These are phyloP conservation scores for Cynopterus brachyotis DNA, from an alignment of 2,113 vertebrate species.

Conservation along the genomic window DNA sequence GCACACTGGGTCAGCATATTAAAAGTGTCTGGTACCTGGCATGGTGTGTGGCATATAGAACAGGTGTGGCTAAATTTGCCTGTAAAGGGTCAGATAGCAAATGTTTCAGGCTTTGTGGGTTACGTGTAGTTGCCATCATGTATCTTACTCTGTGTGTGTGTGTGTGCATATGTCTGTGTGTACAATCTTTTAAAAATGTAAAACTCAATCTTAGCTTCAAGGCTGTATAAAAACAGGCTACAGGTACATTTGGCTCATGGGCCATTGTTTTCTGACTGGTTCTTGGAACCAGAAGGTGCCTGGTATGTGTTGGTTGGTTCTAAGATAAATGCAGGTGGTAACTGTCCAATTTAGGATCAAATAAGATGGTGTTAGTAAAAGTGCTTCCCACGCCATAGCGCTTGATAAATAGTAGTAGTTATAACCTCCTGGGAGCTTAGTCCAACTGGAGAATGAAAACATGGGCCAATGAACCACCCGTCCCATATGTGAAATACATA, in stretches of 20 bases:
- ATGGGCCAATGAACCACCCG: background rate
- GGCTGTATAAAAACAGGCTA: background rate
- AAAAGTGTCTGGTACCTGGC: background rate
- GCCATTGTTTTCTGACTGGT: background rate
- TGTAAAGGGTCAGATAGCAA: background rate
- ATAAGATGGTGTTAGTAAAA: background rate
- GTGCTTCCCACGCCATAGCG: background rate
- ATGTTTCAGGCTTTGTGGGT: background rate
- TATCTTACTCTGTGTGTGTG: background rate
- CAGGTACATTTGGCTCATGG: background rate
- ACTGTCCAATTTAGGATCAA: background rate
- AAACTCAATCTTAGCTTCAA: background rate
- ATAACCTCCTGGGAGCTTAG: background rate
- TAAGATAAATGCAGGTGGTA: background rate
- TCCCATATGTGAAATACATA: background rate
- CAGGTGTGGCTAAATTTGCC: background rate
- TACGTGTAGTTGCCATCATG: background rate
- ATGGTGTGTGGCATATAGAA: background rate
- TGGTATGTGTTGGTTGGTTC: background rate
- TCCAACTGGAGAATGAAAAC: background rate
- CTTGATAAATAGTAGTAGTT: background rate
- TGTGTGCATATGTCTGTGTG: background rate
- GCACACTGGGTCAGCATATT: background rate
- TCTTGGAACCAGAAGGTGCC: background rate
- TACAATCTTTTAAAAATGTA: background rate